Evolutionary conservation across 1,140 invertebrate genomes (phyloP).

Genomic region (Glomeris maerens): DNA sequence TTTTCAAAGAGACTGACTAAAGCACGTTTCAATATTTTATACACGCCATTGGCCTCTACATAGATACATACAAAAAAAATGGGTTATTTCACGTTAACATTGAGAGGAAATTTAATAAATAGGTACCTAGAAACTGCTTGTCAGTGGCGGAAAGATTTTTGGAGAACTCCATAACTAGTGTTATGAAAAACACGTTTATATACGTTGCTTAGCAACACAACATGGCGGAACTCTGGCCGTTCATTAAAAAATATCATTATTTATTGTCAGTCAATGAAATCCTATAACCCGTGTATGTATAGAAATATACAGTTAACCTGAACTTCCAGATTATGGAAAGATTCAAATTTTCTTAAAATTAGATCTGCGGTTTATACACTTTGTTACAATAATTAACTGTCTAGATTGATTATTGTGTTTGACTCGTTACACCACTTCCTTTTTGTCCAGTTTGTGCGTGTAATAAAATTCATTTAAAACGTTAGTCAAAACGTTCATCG

Average conservation of each 20-base stretch:
- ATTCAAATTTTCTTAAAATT: too few relatives aligned
- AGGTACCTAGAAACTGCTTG: too few relatives aligned
- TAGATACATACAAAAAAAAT: background rate
- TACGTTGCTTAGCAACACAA: background rate
- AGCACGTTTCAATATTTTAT: background rate
- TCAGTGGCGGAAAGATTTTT: background rate
- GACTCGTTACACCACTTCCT: slow-evolving; percentile 20
- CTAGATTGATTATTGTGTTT: background rate
- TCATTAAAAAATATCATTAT: too few relatives aligned
- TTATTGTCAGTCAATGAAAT: too few relatives aligned
- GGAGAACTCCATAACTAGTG: background rate
- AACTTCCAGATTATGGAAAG: background rate
- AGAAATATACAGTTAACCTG: background rate
- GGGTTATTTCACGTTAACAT: background rate
- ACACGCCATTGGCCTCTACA: background rate
- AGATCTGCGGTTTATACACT: background rate
- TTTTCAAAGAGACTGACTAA: background rate
- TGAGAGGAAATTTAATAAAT: background rate
- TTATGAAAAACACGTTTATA: background rate
- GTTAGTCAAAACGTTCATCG: slow-evolving; percentile 20
- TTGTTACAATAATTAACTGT: background rate
- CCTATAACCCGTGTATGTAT: background rate
- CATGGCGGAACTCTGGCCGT: too few relatives aligned
- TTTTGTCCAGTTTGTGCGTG: slow-evolving; percentile 21
- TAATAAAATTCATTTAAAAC: slow-evolving; percentile 25